Conservation (phyloP, 2,113 vertebrate genomes). For the Guaruba guarouba region DNA sequence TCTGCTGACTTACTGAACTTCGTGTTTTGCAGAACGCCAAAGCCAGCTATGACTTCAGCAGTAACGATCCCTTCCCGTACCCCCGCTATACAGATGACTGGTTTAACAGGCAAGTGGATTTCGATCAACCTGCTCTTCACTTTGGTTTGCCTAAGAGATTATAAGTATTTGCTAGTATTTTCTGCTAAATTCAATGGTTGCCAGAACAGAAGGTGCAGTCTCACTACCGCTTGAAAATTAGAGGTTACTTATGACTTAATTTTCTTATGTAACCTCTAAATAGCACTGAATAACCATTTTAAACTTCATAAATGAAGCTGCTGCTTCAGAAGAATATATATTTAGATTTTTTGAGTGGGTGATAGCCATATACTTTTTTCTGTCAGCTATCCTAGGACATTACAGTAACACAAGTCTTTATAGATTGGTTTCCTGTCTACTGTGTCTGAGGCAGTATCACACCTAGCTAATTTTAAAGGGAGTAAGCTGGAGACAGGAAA, state of each 20-base stretch:
- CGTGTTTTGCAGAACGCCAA: conserved; percentile 91
- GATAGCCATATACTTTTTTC: neutral
- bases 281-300: neutral
- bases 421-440: neutral
- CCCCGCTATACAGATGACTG: conserved; percentile 98
- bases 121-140: neutral
- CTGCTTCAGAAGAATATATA: neutral
- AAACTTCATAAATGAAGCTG: neutral
- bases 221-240: neutral
- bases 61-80: conserved; percentile 96
- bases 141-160: neutral
- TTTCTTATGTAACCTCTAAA: neutral
- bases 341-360: neutral
- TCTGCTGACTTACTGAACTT: neutral
- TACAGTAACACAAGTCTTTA: neutral
- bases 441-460: neutral
- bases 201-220: neutral
- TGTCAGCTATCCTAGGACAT: neutral
- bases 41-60: conserved; percentile 99
- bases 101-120: conserved; percentile 94
- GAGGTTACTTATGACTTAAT: neutral
- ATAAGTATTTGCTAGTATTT: neutral
- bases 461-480: neutral
- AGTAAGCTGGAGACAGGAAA: neutral
- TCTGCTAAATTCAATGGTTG: neutral